Evolutionary conservation across 2,113 vertebrate species (phyloP), one percentile per base, ranked within the genome.

Genomic region (Elgaria multicarinata): DNA sequence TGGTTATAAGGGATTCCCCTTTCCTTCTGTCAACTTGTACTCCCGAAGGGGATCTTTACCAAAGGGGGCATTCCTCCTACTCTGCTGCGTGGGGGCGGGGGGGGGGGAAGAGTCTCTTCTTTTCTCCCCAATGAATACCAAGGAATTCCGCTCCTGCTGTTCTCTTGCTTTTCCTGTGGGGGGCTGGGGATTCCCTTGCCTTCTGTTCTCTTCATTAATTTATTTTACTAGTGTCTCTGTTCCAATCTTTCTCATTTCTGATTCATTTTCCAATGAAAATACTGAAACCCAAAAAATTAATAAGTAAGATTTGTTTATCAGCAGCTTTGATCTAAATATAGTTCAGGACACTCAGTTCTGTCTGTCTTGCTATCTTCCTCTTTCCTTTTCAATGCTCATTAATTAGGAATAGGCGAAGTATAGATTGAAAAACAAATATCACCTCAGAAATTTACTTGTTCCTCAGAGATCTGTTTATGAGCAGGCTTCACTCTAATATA

Each of bases 291-390:
- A 53, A 92, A 74, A 39, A 87, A 55, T 24, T 90, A 83, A n/a
- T 82, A 58, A 33, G 91, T 84, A 33, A 91, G 91, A 94, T 95
- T 91, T 92, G 22, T 83, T 95, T 95, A 95, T 92, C 82, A 92
- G 88, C 93, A 95, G 77, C 81, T 91, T 89, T 72, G n/a, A 67
- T 92, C 93, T 95, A 95, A 95, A 95, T 93, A 95, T 94, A 93
- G 86, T 74, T 86, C 14, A 72, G 86, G 82, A 75, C 78, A 94
- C 86, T 90, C 92, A 76, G 87, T 28, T 31, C 66, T 53, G 2
- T 26, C 46, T 33, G 3, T 72, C 79, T 81, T 10, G 6, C 33
- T 71, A 5, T 16, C 53, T 74, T 24, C 5, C 46, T 44, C 22
- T 55, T 26, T 22, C 64, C 91, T 82, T 91, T 89, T 90, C 91